These are phyloP conservation scores for Tapirus indicus DNA, from an alignment of 2,797 vertebrate species.

Conservation along the genomic window DNA sequence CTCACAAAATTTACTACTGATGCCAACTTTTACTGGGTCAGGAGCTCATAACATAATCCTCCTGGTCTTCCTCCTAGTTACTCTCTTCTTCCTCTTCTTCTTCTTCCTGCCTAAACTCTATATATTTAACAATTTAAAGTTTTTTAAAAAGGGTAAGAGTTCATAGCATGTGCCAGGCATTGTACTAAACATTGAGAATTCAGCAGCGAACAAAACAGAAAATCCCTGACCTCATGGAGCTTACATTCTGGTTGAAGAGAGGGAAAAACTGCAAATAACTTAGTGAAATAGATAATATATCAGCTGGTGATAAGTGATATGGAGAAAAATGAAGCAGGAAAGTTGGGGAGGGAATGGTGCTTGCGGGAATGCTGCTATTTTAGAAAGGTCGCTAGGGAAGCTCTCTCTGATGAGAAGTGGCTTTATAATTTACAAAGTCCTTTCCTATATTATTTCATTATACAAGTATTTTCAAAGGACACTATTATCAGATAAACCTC, in stretches of 20 bases:
- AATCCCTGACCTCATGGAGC: background rate
- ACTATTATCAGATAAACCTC: background rate
- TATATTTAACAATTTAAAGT: background rate
- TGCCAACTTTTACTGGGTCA: background rate
- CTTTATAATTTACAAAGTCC: background rate
- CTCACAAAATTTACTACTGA: background rate
- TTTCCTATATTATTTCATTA: background rate
- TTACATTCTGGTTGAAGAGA: background rate
- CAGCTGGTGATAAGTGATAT: background rate
- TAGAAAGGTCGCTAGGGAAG: background rate
- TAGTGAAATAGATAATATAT: background rate
- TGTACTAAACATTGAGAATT: background rate
- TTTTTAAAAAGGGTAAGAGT: background rate
- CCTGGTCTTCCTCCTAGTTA: background rate
- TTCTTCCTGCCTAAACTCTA: background rate
- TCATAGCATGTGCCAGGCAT: background rate
- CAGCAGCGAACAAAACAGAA: background rate
- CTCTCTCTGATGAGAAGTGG: background rate
- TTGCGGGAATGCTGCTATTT: background rate
- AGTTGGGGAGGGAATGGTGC: background rate
- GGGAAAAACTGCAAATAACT: background rate
- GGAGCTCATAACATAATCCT: background rate
- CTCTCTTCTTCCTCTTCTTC: background rate
- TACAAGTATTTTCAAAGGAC: background rate
- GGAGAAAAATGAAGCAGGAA: background rate